A percentile compares a stretch with the other conserved stretches of the same genome.
These are phyloP conservation scores for Nysson spinosus DNA, from an alignment of 2,888 invertebrate genomes.

Conservation along the genomic window DNA sequence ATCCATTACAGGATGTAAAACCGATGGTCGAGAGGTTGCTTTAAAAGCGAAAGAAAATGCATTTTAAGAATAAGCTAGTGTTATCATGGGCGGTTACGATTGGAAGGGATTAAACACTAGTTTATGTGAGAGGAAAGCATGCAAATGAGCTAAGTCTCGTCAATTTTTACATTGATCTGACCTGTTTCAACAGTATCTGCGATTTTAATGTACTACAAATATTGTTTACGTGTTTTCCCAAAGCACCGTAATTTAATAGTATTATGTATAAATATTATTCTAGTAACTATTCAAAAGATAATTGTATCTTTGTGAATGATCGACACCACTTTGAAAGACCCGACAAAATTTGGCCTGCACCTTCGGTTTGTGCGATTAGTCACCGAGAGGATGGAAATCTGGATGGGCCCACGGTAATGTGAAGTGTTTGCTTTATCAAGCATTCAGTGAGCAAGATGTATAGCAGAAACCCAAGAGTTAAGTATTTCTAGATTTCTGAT, in stretches of 20 bases:
- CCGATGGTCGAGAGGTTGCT: not conserved
- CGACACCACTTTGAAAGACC: conserved; percentile 53
- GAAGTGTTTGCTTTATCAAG: conserved; percentile 52
- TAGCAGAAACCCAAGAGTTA: conserved; percentile 73
- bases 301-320: not conserved
- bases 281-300: too few relatives aligned
- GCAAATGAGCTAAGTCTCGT: too few relatives aligned
- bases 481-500: conserved; percentile 74
- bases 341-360: conserved; percentile 33
- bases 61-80: not conserved
- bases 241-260: not conserved
- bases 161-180: too few relatives aligned
- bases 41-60: not conserved
- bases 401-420: conserved; percentile 63
- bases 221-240: not conserved
- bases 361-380: conserved; percentile 48
- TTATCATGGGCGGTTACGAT: not conserved
- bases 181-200: too few relatives aligned
- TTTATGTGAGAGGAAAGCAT: too few relatives aligned
- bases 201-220: too few relatives aligned
- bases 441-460: conserved; percentile 59
- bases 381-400: conserved; percentile 71
- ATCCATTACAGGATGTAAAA: not conserved
- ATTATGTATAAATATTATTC: conserved; percentile 3
- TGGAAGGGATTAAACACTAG: too few relatives aligned